Evolutionary conservation across 2,797 vertebrate species (phyloP).

Genomic region (Hipposideros larvatus): DNA sequence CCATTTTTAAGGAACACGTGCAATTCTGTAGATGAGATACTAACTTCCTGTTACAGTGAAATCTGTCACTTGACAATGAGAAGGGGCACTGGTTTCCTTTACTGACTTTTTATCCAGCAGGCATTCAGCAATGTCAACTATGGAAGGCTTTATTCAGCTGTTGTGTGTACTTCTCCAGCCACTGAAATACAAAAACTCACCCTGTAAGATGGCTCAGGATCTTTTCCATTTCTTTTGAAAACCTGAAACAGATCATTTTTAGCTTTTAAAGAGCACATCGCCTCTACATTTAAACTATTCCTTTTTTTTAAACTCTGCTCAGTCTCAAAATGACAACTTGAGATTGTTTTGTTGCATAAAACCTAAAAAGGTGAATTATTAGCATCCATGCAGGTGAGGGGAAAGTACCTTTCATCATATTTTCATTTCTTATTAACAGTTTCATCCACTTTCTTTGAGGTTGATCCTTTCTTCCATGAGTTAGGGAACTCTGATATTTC

Average conservation of each 20-base stretch:
- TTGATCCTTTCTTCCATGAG: neutral
- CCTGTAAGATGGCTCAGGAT: neutral
- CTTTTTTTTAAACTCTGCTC: neutral
- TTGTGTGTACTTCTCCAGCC: neutral
- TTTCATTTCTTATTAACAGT: slow-evolving; percentile 26
- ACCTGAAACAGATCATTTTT: neutral
- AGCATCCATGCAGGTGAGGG: neutral
- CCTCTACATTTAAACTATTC: neutral
- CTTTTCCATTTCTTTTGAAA: slow-evolving; percentile 31
- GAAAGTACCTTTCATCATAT: neutral
- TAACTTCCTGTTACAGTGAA: neutral
- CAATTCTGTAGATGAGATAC: neutral
- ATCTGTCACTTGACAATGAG: neutral
- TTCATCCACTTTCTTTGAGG: neutral
- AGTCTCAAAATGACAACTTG: neutral
- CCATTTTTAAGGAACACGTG: neutral
- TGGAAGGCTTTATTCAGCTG: neutral
- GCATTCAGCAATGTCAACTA: neutral
- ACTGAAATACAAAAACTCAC: neutral
- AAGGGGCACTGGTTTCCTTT: neutral
- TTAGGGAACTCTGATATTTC: neutral
- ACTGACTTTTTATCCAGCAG: neutral
- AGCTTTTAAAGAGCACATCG: neutral
- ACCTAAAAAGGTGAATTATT: neutral
- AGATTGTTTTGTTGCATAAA: slow-evolving; percentile 5